Conservation (phyloP, 2,113 vertebrate species). For the Cephalophus harveyi region DNA sequence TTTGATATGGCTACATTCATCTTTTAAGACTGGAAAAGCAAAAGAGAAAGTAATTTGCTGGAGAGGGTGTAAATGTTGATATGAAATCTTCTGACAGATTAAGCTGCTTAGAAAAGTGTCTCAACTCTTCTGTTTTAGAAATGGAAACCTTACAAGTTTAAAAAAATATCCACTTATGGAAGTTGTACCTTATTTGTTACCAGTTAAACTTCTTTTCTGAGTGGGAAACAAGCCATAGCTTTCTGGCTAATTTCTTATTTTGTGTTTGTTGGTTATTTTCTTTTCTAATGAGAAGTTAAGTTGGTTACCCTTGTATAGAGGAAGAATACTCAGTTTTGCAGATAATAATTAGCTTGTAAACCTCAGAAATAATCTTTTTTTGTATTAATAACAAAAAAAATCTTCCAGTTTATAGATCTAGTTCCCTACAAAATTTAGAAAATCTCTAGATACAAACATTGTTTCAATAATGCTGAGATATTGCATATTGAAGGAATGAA, state of each 20-base stretch:
- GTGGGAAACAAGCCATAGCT: neutral
- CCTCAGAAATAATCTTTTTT: constrained; percentile 13
- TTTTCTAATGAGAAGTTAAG: constrained; percentile 33
- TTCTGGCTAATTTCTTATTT: neutral
- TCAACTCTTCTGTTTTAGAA: neutral
- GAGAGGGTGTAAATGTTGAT: neutral
- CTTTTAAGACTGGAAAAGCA: neutral
- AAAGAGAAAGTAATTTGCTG: neutral
- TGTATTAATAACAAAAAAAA: neutral
- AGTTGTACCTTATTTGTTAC: neutral
- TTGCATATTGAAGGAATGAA: neutral
- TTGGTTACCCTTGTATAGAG: neutral
- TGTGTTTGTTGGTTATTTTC: neutral
- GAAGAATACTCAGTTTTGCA: constrained; percentile 22
- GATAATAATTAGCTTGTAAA: constrained; percentile 2
- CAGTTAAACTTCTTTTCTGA: neutral
- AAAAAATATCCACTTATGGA: neutral
- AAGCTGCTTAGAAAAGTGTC: neutral
- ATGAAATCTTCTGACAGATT: neutral
- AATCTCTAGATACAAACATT: neutral
- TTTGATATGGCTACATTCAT: neutral
- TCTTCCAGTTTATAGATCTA: neutral
- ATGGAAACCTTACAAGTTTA: constrained; percentile 21
- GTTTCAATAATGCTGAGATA: neutral
- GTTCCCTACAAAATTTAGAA: neutral